Percentiles rank a stretch among this genome's conserved stretches.
Conservation (phyloP, 2,113 vertebrate genomes). For the Menura novaehollandiae region DNA sequence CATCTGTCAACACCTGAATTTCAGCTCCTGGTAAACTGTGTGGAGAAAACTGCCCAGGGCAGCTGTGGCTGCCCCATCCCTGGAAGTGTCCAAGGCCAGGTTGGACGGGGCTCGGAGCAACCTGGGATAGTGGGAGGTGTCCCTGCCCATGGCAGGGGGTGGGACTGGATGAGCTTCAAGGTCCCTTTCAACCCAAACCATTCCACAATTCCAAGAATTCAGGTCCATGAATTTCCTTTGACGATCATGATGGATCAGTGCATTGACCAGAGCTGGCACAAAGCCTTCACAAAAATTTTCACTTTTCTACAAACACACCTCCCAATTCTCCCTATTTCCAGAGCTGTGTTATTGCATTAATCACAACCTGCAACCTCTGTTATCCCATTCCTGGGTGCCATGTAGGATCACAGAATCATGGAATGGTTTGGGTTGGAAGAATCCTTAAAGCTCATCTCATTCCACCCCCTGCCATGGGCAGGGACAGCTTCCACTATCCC, state of each 20-base stretch:
- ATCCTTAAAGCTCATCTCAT: background rate
- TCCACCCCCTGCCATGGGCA: background rate
- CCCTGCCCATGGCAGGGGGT: background rate
- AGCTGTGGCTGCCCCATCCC: background rate
- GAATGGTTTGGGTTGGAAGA: background rate
- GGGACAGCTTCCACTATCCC: background rate
- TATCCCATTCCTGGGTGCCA: background rate
- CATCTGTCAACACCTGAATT: background rate
- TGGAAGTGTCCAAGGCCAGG: background rate
- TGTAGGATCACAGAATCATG: accelerated
- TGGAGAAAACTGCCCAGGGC: background rate
- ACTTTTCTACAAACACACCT: background rate
- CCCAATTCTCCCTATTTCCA: background rate
- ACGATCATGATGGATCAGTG: background rate
- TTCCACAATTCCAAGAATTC: background rate
- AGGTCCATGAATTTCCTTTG: background rate
- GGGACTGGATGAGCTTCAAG: background rate
- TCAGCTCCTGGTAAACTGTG: background rate
- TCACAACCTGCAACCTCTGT: background rate
- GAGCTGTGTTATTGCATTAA: background rate
- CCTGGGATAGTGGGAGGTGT: background rate
- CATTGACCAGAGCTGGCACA: background rate
- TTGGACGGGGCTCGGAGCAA: accelerated
- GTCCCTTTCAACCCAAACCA: background rate
- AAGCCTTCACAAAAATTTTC: background rate